Evolutionary conservation across 2,113 vertebrate species (phyloP).

Genomic region (Nesogale talazaci): DNA sequence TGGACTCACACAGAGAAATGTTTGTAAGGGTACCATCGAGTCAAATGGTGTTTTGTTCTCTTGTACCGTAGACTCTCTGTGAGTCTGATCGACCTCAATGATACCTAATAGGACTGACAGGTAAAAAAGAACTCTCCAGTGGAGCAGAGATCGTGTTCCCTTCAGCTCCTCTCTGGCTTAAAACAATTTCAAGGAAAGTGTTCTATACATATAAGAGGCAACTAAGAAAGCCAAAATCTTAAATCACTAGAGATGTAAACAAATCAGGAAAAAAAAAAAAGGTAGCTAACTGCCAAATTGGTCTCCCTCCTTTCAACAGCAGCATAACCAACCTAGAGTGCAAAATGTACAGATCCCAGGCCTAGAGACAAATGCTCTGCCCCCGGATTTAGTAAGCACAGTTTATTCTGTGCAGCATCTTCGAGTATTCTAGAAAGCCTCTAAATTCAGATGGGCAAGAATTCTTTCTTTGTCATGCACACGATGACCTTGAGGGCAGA

Average conservation of each 20-base stretch:
- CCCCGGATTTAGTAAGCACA: slow-evolving; percentile 93
- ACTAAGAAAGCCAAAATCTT: background rate
- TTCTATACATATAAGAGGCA: background rate
- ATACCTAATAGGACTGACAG: background rate
- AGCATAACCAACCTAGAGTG: background rate
- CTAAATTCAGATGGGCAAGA: slow-evolving; percentile 87
- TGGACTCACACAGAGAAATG: background rate
- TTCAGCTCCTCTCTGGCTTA: background rate
- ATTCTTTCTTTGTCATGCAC: slow-evolving; percentile 94
- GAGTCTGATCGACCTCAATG: background rate
- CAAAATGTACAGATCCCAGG: slow-evolving; percentile 86
- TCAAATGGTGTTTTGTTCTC: background rate
- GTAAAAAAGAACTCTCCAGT: background rate
- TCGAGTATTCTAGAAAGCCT: slow-evolving; percentile 90
- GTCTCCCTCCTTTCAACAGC: background rate
- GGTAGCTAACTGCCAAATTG: background rate
- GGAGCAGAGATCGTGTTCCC: background rate
- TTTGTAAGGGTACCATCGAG: background rate
- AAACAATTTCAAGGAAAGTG: background rate
- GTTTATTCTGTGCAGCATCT: slow-evolving; percentile 93
- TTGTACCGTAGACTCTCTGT: background rate
- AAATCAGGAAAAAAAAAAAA: background rate
- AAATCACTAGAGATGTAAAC: slow-evolving; percentile 9
- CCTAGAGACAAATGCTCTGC: slow-evolving; percentile 91
- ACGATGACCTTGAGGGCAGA: slow-evolving; percentile 94